Evolutionary conservation across 2,797 vertebrate species (phyloP), one percentile per base, ranked within the genome.

Genomic region (Phrynocephalus forsythii): DNA sequence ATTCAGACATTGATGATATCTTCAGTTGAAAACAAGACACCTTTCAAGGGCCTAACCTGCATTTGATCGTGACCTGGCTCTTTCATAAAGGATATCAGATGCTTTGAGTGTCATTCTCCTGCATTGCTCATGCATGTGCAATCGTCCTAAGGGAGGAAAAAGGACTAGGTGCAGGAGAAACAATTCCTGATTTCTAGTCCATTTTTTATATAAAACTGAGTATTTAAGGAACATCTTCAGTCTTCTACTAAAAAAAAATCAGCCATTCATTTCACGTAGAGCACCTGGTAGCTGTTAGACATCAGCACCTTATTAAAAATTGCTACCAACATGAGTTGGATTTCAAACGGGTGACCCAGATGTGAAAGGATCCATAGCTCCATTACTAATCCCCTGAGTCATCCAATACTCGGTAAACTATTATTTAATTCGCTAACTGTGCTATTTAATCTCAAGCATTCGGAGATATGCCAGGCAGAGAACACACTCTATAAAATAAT

Each of bases 391-490:
- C 92, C 94, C 94, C 1, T 56, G 92, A 95, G 94, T 2, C 91
- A 91, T 91, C 66, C 84, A 91, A 93, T 91, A 89, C 92, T 92
- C 93, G 92, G 93, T 93, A 95, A 95, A 95, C 94, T 94, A 92
- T 94, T 93, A 89, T 92, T 95, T 95, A 95, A 95, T 95, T 95
- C 93, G 87, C 93, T 93, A 95, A 95, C 94, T 93, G 91, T 90
- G 94, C 94, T 93, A 92, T 94, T 95, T 95, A 94, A 95, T 95
- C 94, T 94, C 91, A 91, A 94, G 92, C 93, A 92, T 94, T 92
- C 91, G 79, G 92, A 95, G 93, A 94, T 92, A 87, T 11, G 81
- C 90, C 1, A 79, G 92, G 89, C 90, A 92, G 87, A 91, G 91
- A 89, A 91, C 93, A 93, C 92, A 81, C 92, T 95, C 94, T 50